These are phyloP conservation scores for Ametastegia equiseti DNA, from an alignment of 2,888 invertebrate species.

Conservation along the genomic window DNA sequence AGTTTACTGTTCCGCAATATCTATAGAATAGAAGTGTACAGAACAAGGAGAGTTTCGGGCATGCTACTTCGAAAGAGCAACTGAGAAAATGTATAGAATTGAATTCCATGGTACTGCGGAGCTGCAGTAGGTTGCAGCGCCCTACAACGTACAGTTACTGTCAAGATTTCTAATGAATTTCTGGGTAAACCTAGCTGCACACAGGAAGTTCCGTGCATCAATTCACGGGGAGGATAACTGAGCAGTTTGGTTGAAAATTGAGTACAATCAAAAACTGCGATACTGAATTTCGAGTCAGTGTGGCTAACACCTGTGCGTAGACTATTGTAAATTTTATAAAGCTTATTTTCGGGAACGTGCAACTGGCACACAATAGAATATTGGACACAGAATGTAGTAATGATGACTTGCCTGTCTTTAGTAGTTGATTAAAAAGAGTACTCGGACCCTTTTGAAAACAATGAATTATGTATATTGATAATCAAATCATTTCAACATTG, in stretches of 20 bases:
- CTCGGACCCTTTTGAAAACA: background rate
- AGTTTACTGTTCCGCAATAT: background rate
- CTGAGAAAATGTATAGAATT: background rate
- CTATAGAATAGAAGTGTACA: background rate
- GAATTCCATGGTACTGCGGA: conserved; percentile 30
- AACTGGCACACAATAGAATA: background rate
- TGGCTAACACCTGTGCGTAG: background rate
- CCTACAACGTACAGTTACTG: background rate
- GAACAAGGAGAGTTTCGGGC: conserved; percentile 6
- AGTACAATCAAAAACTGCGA: background rate
- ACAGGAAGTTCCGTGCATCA: background rate
- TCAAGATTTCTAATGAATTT: too few species aligned
- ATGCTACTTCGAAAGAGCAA: conserved; percentile 18
- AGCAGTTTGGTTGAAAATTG: background rate
- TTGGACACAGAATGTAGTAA: conserved; percentile 6
- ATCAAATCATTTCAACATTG: background rate
- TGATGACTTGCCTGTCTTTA: background rate
- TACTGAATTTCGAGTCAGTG: background rate
- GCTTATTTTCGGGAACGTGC: background rate
- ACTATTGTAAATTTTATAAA: background rate
- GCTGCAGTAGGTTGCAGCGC: background rate
- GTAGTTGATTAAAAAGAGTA: background rate
- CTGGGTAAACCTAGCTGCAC: too few species aligned
- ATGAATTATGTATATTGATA: background rate
- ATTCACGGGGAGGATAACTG: background rate